phyloP scores from a whole-genome alignment of 1,140 invertebrate species.

The Pemphigus obesinymphae region DNA sequence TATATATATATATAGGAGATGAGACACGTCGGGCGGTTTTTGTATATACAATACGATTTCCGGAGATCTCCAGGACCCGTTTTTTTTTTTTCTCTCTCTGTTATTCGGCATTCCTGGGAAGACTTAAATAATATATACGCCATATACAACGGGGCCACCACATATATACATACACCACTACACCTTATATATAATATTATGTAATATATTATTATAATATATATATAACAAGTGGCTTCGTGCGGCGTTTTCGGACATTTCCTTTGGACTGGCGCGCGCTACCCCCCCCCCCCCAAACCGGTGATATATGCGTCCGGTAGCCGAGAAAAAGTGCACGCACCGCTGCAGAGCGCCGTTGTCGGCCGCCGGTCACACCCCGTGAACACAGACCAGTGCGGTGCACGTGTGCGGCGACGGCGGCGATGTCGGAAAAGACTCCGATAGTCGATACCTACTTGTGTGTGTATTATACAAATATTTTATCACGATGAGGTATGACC shows the following conservation, averaged over 20 bases:
- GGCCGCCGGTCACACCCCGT: too few species aligned
- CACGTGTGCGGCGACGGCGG: slow-evolving; percentile 8
- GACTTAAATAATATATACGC: background rate
- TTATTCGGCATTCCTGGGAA: background rate
- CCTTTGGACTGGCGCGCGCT: background rate
- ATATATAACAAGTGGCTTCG: background rate
- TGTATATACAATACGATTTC: slow-evolving; percentile 9
- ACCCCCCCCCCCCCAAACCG: too few species aligned
- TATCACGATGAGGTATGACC: background rate
- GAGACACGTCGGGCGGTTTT: background rate
- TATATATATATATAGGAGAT: too few species aligned
- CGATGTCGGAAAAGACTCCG: background rate
- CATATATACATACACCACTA: too few species aligned
- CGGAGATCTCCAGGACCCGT: background rate
- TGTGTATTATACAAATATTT: too few species aligned
- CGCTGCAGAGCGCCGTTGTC: background rate
- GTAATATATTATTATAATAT: too few species aligned
- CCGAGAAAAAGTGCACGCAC: background rate
- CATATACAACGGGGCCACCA: too few species aligned
- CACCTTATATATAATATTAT: too few species aligned
- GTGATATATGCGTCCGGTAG: slow-evolving; percentile 36
- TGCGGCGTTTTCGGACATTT: slow-evolving; percentile 28
- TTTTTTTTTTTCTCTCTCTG: too few species aligned
- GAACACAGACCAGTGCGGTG: too few species aligned
- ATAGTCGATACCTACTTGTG: too few species aligned